Conservation (phyloP, 2,797 vertebrate species). For the Simalia tracyae region DNA sequence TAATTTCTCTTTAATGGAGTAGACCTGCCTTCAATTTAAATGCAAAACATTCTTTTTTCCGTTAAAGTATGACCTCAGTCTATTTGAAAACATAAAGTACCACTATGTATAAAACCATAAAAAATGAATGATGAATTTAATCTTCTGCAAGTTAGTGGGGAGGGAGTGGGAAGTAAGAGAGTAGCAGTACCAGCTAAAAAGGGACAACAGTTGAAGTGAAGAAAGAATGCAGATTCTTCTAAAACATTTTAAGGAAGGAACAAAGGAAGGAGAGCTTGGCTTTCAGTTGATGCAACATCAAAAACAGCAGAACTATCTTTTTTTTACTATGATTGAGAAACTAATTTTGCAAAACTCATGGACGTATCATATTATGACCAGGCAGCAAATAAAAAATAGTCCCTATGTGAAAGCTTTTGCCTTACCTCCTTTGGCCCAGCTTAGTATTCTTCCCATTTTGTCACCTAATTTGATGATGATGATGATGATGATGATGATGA, state of each 20-base stretch:
- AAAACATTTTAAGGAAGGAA: slow-evolving; percentile 13
- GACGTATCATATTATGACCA: neutral
- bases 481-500: neutral
- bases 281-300: slow-evolving; percentile 36
- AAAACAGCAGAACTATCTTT: slow-evolving; percentile 17
- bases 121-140: slow-evolving; percentile 84
- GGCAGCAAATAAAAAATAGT: neutral
- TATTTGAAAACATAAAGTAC: slow-evolving; percentile 85
- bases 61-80: slow-evolving; percentile 82
- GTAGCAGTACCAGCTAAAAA: slow-evolving; percentile 48
- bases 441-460: neutral
- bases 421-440: neutral
- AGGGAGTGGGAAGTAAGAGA: slow-evolving; percentile 55
- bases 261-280: slow-evolving; percentile 5
- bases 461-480: neutral
- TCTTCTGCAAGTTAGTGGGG: slow-evolving; percentile 69
- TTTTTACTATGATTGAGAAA: slow-evolving; percentile 33
- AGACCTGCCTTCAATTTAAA: slow-evolving; percentile 82
- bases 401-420: neutral
- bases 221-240: slow-evolving; percentile 60
- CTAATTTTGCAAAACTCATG: slow-evolving; percentile 1
- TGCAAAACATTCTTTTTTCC: slow-evolving; percentile 80
- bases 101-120: slow-evolving; percentile 80
- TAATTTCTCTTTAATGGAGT: slow-evolving; percentile 80
- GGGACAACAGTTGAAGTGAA: slow-evolving; percentile 59